These are phyloP conservation scores for Pocillopora damicornis DNA, from an alignment of 64 coral and sea anemone species.

Conservation along the genomic window DNA sequence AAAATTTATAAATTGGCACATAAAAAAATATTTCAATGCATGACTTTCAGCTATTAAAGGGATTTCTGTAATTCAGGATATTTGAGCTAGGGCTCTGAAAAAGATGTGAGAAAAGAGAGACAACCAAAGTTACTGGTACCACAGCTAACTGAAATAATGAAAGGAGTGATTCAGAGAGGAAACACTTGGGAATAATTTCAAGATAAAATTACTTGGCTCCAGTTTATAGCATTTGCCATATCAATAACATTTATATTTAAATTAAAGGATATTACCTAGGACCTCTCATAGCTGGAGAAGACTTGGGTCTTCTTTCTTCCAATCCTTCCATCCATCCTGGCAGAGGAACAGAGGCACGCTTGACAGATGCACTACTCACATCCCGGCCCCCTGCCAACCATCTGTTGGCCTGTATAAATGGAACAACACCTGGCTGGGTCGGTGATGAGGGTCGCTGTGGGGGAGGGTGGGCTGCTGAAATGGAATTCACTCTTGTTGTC, in stretches of 20 bases:
- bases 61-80: too few species aligned
- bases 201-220: too few species aligned
- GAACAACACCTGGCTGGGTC: neutral
- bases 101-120: too few species aligned
- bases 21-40: too few species aligned
- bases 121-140: too few species aligned
- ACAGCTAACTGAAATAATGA: too few species aligned
- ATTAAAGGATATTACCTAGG: neutral
- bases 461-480: constrained; percentile 29
- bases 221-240: too few species aligned
- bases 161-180: too few species aligned
- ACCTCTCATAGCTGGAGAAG: constrained; percentile 47
- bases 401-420: constrained; percentile 44
- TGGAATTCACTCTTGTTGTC: neutral
- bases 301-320: constrained; percentile 65
- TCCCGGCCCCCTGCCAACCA: constrained; percentile 81
- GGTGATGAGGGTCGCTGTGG: constrained; percentile 77
- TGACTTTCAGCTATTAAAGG: too few species aligned
- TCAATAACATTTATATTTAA: neutral
- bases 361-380: constrained; percentile 39
- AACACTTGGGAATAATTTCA: too few species aligned
- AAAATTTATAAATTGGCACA: too few species aligned
- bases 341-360: constrained; percentile 17
- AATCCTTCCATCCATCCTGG: constrained; percentile 91
- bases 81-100: too few species aligned